These are phyloP conservation scores for Globodera rostochiensis DNA, from an alignment of 1,140 invertebrate species.

Conservation along the genomic window DNA sequence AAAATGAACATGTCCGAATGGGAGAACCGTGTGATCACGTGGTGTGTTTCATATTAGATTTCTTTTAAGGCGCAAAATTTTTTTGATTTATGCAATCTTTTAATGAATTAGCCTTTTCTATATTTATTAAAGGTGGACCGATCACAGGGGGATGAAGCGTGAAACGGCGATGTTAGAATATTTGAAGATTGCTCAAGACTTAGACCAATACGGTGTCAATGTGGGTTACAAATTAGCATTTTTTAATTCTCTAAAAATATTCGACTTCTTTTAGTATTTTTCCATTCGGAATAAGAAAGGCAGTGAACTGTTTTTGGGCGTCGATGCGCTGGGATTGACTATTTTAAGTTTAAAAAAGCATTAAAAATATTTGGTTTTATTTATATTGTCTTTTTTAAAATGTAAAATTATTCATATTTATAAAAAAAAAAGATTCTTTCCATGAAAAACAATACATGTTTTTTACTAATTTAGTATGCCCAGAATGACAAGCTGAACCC, in stretches of 20 bases:
- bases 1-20: slow-evolving; percentile 96
- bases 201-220: slow-evolving; percentile 81
- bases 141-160: slow-evolving; percentile 85
- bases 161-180: slow-evolving; percentile 81
- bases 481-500: slow-evolving; percentile 80
- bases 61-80: background rate
- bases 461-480: slow-evolving; percentile 58
- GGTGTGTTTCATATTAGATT: slow-evolving; percentile 68
- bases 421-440: background rate
- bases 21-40: slow-evolving; percentile 87
- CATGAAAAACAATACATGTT: background rate
- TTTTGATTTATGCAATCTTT: no score
- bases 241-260: background rate
- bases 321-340: slow-evolving; percentile 78
- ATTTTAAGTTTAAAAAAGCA: slow-evolving; percentile 49
- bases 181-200: slow-evolving; percentile 77
- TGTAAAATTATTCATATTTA: background rate
- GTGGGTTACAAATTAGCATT: slow-evolving; percentile 40
- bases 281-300: slow-evolving; percentile 78
- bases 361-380: no score
- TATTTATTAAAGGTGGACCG: slow-evolving; percentile 69
- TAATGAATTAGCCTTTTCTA: no score
- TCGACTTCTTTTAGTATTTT: slow-evolving; percentile 70
- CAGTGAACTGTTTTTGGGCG: slow-evolving; percentile 75
- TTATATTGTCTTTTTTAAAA: no score